Conservation (phyloP, 2,797 vertebrate genomes). For the Clarias platycephalus region DNA sequence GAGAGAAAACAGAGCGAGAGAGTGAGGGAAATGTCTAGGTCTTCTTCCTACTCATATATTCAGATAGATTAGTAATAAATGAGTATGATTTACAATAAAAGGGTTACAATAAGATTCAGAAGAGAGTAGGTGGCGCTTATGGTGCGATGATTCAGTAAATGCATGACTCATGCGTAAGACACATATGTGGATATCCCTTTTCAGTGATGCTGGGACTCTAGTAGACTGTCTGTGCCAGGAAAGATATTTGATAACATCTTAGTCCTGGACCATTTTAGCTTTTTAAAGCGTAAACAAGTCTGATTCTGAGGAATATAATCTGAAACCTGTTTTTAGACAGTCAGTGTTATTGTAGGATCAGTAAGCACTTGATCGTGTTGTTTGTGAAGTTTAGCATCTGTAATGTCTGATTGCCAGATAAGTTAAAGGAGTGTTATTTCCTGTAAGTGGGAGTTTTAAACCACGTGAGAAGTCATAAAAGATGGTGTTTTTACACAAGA, state of each 20-base stretch:
- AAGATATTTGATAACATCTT: slow-evolving; percentile 29
- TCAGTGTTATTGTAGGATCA: neutral
- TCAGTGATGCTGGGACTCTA: neutral
- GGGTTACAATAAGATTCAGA: slow-evolving; percentile 1
- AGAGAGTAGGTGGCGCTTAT: neutral
- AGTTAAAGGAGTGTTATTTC: slow-evolving; percentile 4
- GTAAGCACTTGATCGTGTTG: neutral
- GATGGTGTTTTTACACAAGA: neutral
- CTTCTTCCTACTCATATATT: slow-evolving; percentile 12
- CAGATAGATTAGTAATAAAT: slow-evolving; percentile 23
- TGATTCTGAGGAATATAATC: neutral
- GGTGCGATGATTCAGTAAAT: slow-evolving; percentile 21
- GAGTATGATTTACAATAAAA: slow-evolving; percentile 14
- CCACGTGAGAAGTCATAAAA: neutral
- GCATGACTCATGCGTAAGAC: slow-evolving; percentile 35
- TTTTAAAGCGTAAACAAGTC: neutral
- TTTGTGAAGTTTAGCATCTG: neutral
- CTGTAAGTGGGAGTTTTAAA: slow-evolving; percentile 7
- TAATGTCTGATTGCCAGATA: neutral
- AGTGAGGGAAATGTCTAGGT: neutral
- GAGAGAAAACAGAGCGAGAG: slow-evolving; percentile 20
- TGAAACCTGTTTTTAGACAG: neutral
- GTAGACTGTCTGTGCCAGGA: slow-evolving; percentile 8
- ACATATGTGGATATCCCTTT: slow-evolving; percentile 12
- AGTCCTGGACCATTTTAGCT: neutral